Conservation (phyloP, 2,113 vertebrate genomes). For the Podilymbus podiceps region DNA sequence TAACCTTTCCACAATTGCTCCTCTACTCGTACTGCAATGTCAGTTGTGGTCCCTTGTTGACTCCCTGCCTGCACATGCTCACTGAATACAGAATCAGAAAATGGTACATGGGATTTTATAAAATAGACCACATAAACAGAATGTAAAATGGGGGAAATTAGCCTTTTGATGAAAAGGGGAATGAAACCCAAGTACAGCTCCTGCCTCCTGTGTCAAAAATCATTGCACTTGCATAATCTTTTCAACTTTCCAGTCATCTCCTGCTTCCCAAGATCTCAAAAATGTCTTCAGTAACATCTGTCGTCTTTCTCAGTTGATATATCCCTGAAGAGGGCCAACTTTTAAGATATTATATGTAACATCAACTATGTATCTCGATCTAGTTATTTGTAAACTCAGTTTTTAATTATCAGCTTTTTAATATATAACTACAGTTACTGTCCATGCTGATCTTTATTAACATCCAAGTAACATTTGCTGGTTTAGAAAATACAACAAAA, state of each 20-base stretch:
- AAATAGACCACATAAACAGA: constrained; percentile 1
- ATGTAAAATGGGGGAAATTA: constrained; percentile 3
- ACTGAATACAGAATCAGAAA: constrained; percentile 14
- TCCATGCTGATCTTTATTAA: constrained; percentile 37
- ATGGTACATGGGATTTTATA: background rate
- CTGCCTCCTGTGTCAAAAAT: background rate
- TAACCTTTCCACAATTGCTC: constrained; percentile 62
- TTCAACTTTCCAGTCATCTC: constrained; percentile 23
- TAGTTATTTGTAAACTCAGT: constrained; percentile 53
- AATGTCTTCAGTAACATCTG: constrained; percentile 48
- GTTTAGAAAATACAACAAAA: background rate
- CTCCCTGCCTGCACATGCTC: constrained; percentile 33
- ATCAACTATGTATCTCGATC: constrained; percentile 48
- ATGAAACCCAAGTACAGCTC: background rate
- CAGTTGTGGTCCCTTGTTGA: constrained; percentile 51
- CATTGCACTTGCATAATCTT: constrained; percentile 7
- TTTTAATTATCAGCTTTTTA: constrained; percentile 61
- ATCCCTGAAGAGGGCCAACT: constrained; percentile 34
- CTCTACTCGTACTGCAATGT: background rate
- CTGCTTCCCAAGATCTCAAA: background rate
- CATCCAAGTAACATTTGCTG: background rate
- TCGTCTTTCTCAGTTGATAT: constrained; percentile 39
- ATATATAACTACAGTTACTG: constrained; percentile 16
- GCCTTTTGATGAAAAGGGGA: constrained; percentile 24
- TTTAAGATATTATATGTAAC: constrained; percentile 46